phyloP scores from a whole-genome alignment of 2,888 invertebrate genomes.

The Girardia tigrina region DNA sequence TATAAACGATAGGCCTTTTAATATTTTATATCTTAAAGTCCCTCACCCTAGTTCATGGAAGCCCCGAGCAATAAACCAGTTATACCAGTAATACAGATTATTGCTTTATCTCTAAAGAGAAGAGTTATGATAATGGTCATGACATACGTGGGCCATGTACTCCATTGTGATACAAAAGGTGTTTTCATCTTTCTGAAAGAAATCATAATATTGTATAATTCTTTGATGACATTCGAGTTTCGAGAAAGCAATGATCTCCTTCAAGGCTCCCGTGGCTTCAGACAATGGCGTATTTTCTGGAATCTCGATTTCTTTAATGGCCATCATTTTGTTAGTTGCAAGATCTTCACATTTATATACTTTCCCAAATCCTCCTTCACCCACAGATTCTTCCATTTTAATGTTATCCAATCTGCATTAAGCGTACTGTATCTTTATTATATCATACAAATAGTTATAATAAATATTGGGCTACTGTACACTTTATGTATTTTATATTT shows the following conservation, averaged over 20 bases:
- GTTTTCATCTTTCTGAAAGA: slow-evolving; percentile 4
- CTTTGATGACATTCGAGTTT: not conserved
- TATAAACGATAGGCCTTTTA: too few species aligned
- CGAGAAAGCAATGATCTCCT: not conserved
- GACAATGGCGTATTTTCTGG: not conserved
- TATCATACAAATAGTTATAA: too few species aligned
- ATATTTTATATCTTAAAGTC: too few species aligned
- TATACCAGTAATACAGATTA: too few species aligned
- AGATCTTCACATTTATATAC: not conserved
- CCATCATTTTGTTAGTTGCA: not conserved
- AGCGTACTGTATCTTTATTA: too few species aligned
- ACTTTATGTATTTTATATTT: too few species aligned
- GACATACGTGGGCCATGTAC: not conserved
- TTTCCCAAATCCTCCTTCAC: slow-evolving; percentile 6
- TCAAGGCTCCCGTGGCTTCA: not conserved
- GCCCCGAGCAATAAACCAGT: too few species aligned
- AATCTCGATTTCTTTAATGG: not conserved
- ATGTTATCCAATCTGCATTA: slow-evolving; percentile 3
- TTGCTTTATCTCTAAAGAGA: too few species aligned
- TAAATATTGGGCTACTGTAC: too few species aligned
- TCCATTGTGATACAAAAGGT: not conserved
- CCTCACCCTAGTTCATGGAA: too few species aligned
- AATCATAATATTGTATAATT: slow-evolving; percentile 13
- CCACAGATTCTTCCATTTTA: not conserved
- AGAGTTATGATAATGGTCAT: too few species aligned